phyloP scores from a whole-genome alignment of 2,888 invertebrate species.

The Eupithecia subfuscata region DNA sequence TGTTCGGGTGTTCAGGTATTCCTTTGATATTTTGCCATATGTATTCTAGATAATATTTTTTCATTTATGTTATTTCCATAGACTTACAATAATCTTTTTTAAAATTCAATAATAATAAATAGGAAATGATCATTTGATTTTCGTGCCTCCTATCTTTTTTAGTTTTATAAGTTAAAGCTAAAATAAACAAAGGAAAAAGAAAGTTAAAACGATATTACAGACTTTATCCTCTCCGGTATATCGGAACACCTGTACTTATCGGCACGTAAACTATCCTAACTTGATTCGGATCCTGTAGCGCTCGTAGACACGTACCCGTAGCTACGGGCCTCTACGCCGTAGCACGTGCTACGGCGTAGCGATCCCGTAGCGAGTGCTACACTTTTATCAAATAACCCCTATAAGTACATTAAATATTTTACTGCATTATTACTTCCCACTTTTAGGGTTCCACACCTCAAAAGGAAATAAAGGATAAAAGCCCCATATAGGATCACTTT shows the following conservation, averaged over 20 bases:
- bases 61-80: not conserved
- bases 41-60: not conserved
- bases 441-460: too few relatives aligned
- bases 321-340: conserved; percentile 20
- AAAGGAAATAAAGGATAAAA: too few relatives aligned
- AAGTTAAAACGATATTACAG: not conserved
- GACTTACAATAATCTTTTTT: not conserved
- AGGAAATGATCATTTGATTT: not conserved
- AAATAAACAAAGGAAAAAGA: not conserved
- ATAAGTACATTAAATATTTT: too few relatives aligned
- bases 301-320: conserved; percentile 23
- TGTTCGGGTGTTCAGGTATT: not conserved
- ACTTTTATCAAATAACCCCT: conserved; percentile 9
- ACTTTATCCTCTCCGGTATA: not conserved
- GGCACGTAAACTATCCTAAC: not conserved
- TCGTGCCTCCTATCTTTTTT: not conserved
- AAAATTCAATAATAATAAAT: not conserved
- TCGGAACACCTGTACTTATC: not conserved
- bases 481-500: too few relatives aligned
- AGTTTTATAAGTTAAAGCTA: not conserved
- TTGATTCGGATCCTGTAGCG: conserved; percentile 7
- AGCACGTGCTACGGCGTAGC: conserved; percentile 18
- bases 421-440: too few relatives aligned
- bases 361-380: conserved; percentile 14
- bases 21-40: not conserved